Conservation (phyloP, 92 coral and sea anemone species). For the Ricordea florida region DNA sequence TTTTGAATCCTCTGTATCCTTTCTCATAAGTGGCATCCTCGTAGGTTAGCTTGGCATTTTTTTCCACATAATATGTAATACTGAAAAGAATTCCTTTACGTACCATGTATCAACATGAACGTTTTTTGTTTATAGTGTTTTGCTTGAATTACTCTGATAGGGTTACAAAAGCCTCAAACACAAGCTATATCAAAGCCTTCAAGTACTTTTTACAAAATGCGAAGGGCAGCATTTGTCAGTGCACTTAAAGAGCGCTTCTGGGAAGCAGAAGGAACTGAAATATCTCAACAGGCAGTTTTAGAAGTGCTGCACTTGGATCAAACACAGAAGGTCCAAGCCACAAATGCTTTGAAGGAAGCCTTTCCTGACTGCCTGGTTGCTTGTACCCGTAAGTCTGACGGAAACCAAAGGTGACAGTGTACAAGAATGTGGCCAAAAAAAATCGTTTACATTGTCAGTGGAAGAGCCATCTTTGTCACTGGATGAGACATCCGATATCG, state of each 20-base stretch:
- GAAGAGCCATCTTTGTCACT: neutral
- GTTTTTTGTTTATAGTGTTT: no score
- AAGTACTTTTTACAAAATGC: conserved; percentile 19
- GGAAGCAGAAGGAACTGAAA: neutral
- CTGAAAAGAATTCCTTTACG: no score
- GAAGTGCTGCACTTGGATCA: conserved; percentile 17
- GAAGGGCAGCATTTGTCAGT: conserved; percentile 3
- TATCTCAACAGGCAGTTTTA: conserved; percentile 15
- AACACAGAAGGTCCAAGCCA: conserved; percentile 12
- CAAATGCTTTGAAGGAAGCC: conserved; percentile 37
- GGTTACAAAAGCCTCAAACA: neutral
- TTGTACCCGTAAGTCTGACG: neutral
- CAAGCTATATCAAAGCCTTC: conserved; percentile 18
- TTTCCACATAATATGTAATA: no score
- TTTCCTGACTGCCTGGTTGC: conserved; percentile 13
- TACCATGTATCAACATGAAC: no score
- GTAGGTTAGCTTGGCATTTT: no score
- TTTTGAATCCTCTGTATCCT: no score
- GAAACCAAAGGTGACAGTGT: conserved; percentile 9
- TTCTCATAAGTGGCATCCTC: no score
- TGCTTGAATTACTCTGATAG: no score
- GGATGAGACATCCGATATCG: no score
- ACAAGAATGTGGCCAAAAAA: conserved; percentile 20
- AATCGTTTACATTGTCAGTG: neutral
- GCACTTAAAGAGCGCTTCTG: conserved; percentile 15